Base-by-base conservation (phyloP, 2,888 invertebrate species). In the Gastrophysa polygoni region DNA sequence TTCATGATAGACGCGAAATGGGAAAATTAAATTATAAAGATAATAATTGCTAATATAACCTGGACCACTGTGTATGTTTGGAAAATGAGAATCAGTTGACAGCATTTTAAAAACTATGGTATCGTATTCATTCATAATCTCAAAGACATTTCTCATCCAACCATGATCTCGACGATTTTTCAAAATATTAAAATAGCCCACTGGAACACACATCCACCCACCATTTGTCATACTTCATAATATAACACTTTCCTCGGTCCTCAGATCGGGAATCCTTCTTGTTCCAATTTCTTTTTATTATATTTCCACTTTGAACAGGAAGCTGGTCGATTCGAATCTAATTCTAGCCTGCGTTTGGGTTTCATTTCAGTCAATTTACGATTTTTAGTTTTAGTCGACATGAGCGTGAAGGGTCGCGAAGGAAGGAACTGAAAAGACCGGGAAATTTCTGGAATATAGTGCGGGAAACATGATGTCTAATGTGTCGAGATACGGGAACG, bases 281-380 rank as follows among this genome's bases (percentile, higher is more conserved):
- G 32, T 44, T 34, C 8, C n/a, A 20, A 57, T 57, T 58, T 68
- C 61, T 68, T 69, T 71, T 71, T 69, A 71, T 61, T 63, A 65
- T 64, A 38, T 48, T 46, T 46, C 60, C 59, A 57, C 52, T 61
- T 7, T 48, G 60, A 66, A 71, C 75, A 71, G 75, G 75, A 75
- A 73, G 74, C 69, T 67, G 72, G 60, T 58, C 71, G 70, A 71
- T 71, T 70, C 70, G 47, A 71, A 68, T 71, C 70, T 74, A 70
- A 67, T 68, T 74, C 70, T 61, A 60, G 60, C 56, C 50, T 20
- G 52, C 38, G 57, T 61, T 59, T 55, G 14, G 38, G 38, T 38
- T 54, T 28, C 47, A 29, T 38, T 55, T 52, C 43, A 16, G 14
- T 16, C 49, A 34, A 56, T 47, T 38, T 2, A 14, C 16, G 18